Conservation (phyloP, 2,113 vertebrate species). For the Sakesphorus luctuosus region DNA sequence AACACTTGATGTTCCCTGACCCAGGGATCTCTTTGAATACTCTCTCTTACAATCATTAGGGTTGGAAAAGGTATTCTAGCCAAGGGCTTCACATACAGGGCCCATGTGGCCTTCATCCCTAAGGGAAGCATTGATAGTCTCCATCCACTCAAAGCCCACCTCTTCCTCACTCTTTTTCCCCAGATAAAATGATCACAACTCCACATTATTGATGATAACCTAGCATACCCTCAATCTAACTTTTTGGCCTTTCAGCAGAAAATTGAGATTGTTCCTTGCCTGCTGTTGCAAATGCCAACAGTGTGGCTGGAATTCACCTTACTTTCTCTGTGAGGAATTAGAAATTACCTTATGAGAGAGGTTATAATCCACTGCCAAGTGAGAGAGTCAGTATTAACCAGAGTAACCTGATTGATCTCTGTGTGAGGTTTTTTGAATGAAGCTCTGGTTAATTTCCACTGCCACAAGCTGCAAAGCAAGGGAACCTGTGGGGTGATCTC, state of each 20-base stretch:
- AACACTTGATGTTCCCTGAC: background rate
- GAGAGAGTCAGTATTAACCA: slow-evolving; percentile 25
- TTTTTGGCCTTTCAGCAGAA: background rate
- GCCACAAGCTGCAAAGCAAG: background rate
- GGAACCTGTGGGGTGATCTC: background rate
- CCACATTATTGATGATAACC: background rate
- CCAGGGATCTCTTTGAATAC: background rate
- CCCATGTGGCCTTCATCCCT: rapidly evolving
- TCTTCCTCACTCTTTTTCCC: background rate
- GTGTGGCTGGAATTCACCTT: background rate
- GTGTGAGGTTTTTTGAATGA: slow-evolving; percentile 43
- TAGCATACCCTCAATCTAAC: background rate
- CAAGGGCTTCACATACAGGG: background rate
- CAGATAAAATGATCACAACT: background rate
- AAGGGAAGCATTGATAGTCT: background rate
- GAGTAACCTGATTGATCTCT: slow-evolving; percentile 51
- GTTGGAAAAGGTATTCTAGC: background rate
- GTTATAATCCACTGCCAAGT: slow-evolving; percentile 36
- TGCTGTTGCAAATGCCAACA: background rate
- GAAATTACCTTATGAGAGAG: slow-evolving; percentile 10
- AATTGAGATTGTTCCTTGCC: background rate
- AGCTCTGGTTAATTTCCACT: slow-evolving; percentile 30
- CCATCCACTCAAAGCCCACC: background rate
- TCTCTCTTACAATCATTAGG: background rate
- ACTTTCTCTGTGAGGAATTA: background rate